phyloP scores from a whole-genome alignment of 2,888 invertebrate genomes.

The Ephialtes manifestator region DNA sequence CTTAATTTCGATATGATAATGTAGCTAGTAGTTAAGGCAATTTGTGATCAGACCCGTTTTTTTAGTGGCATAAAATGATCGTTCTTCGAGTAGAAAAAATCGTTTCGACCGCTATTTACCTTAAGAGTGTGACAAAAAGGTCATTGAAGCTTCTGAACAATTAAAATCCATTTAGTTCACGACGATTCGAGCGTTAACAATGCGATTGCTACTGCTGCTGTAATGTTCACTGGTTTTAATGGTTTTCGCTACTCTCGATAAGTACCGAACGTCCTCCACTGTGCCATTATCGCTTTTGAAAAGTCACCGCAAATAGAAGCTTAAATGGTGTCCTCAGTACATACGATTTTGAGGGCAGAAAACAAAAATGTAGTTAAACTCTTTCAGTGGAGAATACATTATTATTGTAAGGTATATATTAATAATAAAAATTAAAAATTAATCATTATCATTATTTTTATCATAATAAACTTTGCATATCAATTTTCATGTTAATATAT shows the following conservation, averaged over 20 bases:
- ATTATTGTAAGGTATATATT: background rate
- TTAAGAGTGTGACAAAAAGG: background rate
- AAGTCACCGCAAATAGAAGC: background rate
- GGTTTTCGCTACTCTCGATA: slow-evolving; percentile 34
- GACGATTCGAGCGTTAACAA: slow-evolving; percentile 25
- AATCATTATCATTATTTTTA: too few relatives aligned
- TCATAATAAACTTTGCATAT: too few relatives aligned
- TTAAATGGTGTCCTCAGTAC: background rate
- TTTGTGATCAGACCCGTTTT: background rate
- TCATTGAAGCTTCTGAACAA: slow-evolving; percentile 23
- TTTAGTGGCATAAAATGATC: background rate
- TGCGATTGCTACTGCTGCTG: slow-evolving; percentile 22
- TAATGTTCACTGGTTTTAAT: slow-evolving; percentile 36
- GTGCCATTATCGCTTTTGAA: slow-evolving; percentile 31
- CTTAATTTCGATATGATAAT: background rate
- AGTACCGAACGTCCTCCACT: slow-evolving; percentile 26
- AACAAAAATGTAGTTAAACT: background rate
- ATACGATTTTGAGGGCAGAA: background rate
- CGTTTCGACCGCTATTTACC: background rate
- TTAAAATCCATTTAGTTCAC: slow-evolving; percentile 57
- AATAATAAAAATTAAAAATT: background rate
- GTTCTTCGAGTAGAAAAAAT: background rate
- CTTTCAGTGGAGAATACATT: background rate
- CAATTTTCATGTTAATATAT: too few relatives aligned
- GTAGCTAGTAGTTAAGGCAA: background rate